A percentile compares a stretch with the other conserved stretches of the same genome.
Evolutionary conservation across 2,113 vertebrate species (phyloP).

Genomic region (Eurystomus gularis): DNA sequence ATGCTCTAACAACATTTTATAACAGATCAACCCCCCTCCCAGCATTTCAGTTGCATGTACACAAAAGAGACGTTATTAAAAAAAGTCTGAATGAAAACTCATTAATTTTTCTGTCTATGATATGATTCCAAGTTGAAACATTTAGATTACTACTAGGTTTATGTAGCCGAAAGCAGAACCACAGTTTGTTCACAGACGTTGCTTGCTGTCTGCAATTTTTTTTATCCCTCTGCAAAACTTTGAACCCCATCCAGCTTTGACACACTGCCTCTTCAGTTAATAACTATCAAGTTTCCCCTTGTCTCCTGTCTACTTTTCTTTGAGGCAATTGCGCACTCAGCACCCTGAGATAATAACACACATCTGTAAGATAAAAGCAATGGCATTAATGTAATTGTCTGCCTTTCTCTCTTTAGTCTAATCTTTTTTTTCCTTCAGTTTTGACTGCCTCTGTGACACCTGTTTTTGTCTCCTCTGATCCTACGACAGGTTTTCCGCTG

Average conservation of each 20-base stretch:
- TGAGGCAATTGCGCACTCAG: constrained; percentile 88
- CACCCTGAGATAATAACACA: constrained; percentile 87
- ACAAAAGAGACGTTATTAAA: constrained; percentile 69
- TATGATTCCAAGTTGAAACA: constrained; percentile 80
- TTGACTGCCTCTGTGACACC: constrained; percentile 94
- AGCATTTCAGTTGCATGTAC: constrained; percentile 51
- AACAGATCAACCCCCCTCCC: constrained; percentile 26
- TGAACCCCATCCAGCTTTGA: constrained; percentile 86
- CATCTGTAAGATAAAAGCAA: constrained; percentile 90
- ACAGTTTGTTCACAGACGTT: constrained; percentile 71
- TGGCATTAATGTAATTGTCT: constrained; percentile 91
- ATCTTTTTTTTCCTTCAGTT: constrained; percentile 84
- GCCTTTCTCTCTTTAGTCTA: constrained; percentile 86
- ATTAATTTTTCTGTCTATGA: constrained; percentile 80
- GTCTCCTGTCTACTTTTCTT: constrained; percentile 85
- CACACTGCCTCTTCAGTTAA: constrained; percentile 85
- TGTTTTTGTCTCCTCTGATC: constrained; percentile 91
- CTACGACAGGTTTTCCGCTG: constrained; percentile 87
- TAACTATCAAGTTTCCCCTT: constrained; percentile 87
- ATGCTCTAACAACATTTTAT: constrained; percentile 33
- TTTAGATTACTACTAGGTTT: constrained; percentile 73
- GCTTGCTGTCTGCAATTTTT: constrained; percentile 75
- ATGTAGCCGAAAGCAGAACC: constrained; percentile 79
- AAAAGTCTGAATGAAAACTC: constrained; percentile 72
- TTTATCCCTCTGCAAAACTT: constrained; percentile 81